Percentiles rank a stretch among this genome's conserved stretches.
phyloP scores from a whole-genome alignment of 1,140 invertebrate species.

The Sesamia nonagrioides region DNA sequence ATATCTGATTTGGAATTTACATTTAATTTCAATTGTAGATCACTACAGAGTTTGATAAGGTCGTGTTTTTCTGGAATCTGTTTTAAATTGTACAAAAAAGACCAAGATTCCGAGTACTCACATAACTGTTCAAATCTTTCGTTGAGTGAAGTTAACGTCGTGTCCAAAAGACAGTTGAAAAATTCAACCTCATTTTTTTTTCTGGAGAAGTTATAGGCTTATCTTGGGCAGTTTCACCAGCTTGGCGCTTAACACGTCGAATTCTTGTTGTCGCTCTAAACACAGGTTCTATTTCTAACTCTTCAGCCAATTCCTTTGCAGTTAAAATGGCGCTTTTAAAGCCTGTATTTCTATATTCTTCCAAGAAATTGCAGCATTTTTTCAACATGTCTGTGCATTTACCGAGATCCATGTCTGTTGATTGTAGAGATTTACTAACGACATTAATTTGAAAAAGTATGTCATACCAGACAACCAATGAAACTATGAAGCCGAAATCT shows the following conservation, averaged over 20 bases:
- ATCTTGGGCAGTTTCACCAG: conserved; percentile 54
- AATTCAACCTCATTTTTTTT: conserved; percentile 56
- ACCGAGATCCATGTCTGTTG: conserved; percentile 60
- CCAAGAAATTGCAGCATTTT: conserved; percentile 59
- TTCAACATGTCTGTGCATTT: conserved; percentile 65
- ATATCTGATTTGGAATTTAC: conserved; percentile 56
- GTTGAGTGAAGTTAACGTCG: conserved; percentile 47
- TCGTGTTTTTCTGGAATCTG: conserved; percentile 56
- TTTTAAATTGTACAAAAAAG: conserved; percentile 62
- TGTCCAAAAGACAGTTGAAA: conserved; percentile 54
- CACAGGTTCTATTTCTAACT: conserved; percentile 58
- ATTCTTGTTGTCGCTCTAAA: conserved; percentile 52
- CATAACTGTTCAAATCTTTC: conserved; percentile 51
- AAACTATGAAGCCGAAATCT: conserved; percentile 56
- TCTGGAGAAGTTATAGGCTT: conserved; percentile 54
- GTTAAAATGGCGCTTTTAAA: conserved; percentile 64
- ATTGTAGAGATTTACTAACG: conserved; percentile 66
- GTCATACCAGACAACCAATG: conserved; percentile 68
- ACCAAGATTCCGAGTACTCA: conserved; percentile 53
- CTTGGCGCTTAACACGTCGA: conserved; percentile 56
- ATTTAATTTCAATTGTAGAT: conserved; percentile 60
- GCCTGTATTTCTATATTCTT: conserved; percentile 67
- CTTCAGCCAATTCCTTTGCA: conserved; percentile 62
- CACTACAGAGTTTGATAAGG: conserved; percentile 55
- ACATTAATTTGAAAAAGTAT: conserved; percentile 59